Percentiles rank a stretch among this genome's conserved stretches.
Evolutionary conservation across 2,113 vertebrate genomes (phyloP).

Genomic region (Hipposideros armiger): DNA sequence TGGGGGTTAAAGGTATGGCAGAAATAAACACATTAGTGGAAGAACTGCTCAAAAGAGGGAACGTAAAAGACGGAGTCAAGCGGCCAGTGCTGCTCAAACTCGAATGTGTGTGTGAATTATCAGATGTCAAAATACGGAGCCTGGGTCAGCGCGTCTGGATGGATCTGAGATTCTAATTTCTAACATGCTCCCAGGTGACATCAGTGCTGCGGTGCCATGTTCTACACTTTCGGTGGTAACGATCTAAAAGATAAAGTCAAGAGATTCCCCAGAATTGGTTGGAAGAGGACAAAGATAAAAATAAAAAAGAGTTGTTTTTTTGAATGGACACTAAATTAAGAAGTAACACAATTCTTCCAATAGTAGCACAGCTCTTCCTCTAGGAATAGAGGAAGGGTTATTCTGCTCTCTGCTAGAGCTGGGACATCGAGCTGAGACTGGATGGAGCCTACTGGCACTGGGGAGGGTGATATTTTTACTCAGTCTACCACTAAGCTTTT

Average conservation of each 20-base stretch:
- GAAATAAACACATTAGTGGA: not conserved
- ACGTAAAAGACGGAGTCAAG: not conserved
- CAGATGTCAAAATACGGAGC: not conserved
- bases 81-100: not conserved
- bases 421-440: not conserved
- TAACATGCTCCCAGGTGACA: not conserved
- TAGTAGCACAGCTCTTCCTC: no score
- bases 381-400: no score
- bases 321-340: not conserved
- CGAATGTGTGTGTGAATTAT: fast-evolving
- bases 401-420: not conserved
- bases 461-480: not conserved
- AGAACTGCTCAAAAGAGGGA: not conserved
- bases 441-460: not conserved
- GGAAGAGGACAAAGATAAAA: not conserved
- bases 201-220: not conserved
- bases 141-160: not conserved
- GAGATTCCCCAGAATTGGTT: not conserved
- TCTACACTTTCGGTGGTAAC: not conserved
- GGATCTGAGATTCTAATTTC: not conserved
- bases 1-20: not conserved
- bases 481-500: not conserved
- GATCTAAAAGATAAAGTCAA: not conserved
- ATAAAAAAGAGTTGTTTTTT: not conserved
- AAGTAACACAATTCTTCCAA: not conserved